Evolutionary conservation across 2,113 vertebrate species (phyloP).

Genomic region (Ictalurus punctatus): DNA sequence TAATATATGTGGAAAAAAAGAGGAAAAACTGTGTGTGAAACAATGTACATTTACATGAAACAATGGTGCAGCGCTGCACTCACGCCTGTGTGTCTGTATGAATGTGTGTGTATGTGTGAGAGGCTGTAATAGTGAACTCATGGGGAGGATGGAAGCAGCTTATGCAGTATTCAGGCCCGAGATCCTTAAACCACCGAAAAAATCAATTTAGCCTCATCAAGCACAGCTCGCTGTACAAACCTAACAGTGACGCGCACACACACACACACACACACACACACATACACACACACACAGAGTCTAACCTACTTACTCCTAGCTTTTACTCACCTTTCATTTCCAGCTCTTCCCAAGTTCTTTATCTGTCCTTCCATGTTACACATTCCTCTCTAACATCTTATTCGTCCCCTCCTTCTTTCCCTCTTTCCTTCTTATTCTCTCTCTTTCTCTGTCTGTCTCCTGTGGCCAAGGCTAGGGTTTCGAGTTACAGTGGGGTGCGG

Average conservation of each 20-base stretch:
- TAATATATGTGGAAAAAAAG: background rate
- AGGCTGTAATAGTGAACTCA: slow-evolving; percentile 62
- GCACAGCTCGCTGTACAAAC: slow-evolving; percentile 64
- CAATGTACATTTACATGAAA: too few species aligned
- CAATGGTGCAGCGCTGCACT: background rate
- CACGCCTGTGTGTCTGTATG: slow-evolving; percentile 25
- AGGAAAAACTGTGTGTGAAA: background rate
- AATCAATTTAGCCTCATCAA: slow-evolving; percentile 98
- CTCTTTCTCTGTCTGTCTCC: slow-evolving; percentile 23
- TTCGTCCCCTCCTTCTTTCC: slow-evolving; percentile 54
- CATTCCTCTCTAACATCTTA: slow-evolving; percentile 11
- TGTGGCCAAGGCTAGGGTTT: slow-evolving; percentile 62
- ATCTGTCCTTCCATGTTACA: slow-evolving; percentile 49
- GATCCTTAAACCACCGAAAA: slow-evolving; percentile 86
- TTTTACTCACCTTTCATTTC: slow-evolving; percentile 44
- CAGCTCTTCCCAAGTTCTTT: slow-evolving; percentile 41
- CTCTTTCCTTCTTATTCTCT: slow-evolving; percentile 39
- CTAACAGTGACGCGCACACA: slow-evolving; percentile 48
- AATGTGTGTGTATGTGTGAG: slow-evolving; percentile 51
- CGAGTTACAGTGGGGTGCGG: slow-evolving; percentile 68
- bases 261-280: slow-evolving; percentile 30
- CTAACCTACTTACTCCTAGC: slow-evolving; percentile 23
- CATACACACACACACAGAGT: slow-evolving; percentile 32
- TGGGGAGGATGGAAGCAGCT: slow-evolving; percentile 76
- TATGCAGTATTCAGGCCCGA: slow-evolving; percentile 98